These are phyloP conservation scores for Incurvaria masculella DNA, from an alignment of 2,888 invertebrate species.

Conservation along the genomic window DNA sequence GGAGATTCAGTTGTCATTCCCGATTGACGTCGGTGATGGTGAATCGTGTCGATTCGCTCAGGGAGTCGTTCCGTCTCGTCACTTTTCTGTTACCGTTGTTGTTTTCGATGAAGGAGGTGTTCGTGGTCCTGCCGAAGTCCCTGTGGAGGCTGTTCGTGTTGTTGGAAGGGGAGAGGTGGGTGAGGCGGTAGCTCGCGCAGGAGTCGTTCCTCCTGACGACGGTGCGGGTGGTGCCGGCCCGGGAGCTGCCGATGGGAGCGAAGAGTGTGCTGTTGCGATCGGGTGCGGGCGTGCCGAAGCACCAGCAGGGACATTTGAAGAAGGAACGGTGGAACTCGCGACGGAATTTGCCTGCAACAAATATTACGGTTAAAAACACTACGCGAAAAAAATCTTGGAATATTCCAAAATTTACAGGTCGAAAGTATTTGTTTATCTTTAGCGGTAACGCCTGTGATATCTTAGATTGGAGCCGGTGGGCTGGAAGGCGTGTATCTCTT, in stretches of 20 bases:
- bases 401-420: too few species aligned
- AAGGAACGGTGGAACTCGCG: slow-evolving; percentile 68
- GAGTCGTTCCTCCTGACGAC: slow-evolving; percentile 46
- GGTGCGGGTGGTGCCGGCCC: slow-evolving; percentile 43
- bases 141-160: slow-evolving; percentile 39
- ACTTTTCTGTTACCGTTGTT: slow-evolving; percentile 39
- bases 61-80: slow-evolving; percentile 37
- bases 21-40: slow-evolving; percentile 38
- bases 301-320: slow-evolving; percentile 59
- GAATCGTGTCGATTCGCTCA: slow-evolving; percentile 39
- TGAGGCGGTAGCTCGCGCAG: slow-evolving; percentile 43
- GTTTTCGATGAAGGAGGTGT: slow-evolving; percentile 48
- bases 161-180: slow-evolving; percentile 47
- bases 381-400: too few species aligned
- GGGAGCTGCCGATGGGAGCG: slow-evolving; percentile 42
- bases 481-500: too few species aligned
- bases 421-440: too few species aligned
- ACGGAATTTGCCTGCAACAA: slow-evolving; percentile 68
- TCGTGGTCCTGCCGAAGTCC: slow-evolving; percentile 39
- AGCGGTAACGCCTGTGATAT: too few species aligned
- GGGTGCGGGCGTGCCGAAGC: slow-evolving; percentile 25
- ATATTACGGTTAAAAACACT: slow-evolving; percentile 10
- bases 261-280: slow-evolving; percentile 44
- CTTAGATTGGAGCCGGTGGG: too few species aligned
- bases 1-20: slow-evolving; percentile 40